Conservation (phyloP, 2,888 invertebrate species). For the Iselma pallidipennis region DNA sequence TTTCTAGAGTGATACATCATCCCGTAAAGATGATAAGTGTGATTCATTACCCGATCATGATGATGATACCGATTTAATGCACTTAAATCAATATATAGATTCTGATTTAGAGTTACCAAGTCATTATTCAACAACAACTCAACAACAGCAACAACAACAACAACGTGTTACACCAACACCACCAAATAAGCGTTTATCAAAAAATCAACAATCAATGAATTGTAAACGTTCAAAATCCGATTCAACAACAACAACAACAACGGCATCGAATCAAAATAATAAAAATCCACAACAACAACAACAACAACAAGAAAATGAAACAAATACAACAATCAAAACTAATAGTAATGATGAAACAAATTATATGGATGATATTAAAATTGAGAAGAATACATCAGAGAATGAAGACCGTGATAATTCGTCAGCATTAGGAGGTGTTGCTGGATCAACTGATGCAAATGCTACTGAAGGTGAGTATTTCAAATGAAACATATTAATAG, state of each 20-base stretch:
- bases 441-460: conserved; percentile 28
- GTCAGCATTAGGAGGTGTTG: conserved; percentile 11
- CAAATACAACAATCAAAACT: background rate
- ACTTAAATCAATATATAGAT: conserved; percentile 47
- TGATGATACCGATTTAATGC: conserved; percentile 41
- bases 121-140: conserved; percentile 21
- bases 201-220: conserved; percentile 27
- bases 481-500: background rate
- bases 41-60: conserved; percentile 45
- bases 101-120: conserved; percentile 42
- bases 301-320: background rate
- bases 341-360: conserved; percentile 30
- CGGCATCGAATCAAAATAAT: conserved; percentile 11
- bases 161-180: conserved; percentile 7
- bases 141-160: conserved; percentile 3
- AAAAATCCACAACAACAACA: background rate
- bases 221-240: conserved; percentile 39
- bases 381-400: conserved; percentile 25
- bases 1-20: conserved; percentile 50
- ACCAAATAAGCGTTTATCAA: conserved; percentile 35
- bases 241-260: background rate
- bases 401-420: conserved; percentile 33
- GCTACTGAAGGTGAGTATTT: conserved; percentile 35
- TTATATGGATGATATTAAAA: conserved; percentile 27
- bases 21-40: conserved; percentile 50